Percentiles rank a stretch among this genome's conserved stretches.
These are phyloP conservation scores for Polia nebulosa DNA, from an alignment of 2,888 invertebrate species.

Conservation along the genomic window DNA sequence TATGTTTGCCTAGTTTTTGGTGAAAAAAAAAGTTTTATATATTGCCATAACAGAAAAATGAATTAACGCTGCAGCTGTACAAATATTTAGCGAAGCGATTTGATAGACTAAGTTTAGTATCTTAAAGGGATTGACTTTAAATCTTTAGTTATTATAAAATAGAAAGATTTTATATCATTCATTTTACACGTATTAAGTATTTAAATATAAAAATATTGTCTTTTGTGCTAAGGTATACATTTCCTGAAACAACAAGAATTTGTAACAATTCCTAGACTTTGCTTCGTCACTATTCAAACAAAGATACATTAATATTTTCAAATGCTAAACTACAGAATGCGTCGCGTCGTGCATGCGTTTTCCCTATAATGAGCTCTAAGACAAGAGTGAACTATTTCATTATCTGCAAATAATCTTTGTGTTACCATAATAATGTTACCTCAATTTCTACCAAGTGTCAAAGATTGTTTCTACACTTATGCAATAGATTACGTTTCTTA, in stretches of 20 bases:
- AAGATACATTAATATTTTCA: constrained; percentile 15
- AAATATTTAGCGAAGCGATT: no score
- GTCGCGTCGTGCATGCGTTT: neutral
- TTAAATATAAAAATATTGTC: no score
- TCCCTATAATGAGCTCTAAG: neutral
- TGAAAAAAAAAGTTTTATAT: no score
- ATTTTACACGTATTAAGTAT: no score
- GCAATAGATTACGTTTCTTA: neutral
- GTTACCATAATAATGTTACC: neutral
- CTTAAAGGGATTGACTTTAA: no score
- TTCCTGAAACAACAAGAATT: neutral
- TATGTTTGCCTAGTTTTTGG: no score
- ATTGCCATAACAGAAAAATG: no score
- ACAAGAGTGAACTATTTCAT: constrained; percentile 15
- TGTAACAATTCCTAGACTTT: constrained; percentile 4
- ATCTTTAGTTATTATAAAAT: no score
- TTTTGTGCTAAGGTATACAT: neutral
- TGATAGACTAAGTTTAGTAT: no score
- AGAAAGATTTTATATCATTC: no score
- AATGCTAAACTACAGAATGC: neutral
- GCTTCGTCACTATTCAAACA: constrained; percentile 18
- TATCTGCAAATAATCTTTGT: constrained; percentile 31
- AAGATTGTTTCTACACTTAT: neutral
- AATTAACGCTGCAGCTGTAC: no score
- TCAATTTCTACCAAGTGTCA: constrained; percentile 2